A percentile compares a stretch with the other conserved stretches of the same genome.
phyloP scores from a whole-genome alignment of 2,797 vertebrate genomes.

The Girardinus metallicus region DNA sequence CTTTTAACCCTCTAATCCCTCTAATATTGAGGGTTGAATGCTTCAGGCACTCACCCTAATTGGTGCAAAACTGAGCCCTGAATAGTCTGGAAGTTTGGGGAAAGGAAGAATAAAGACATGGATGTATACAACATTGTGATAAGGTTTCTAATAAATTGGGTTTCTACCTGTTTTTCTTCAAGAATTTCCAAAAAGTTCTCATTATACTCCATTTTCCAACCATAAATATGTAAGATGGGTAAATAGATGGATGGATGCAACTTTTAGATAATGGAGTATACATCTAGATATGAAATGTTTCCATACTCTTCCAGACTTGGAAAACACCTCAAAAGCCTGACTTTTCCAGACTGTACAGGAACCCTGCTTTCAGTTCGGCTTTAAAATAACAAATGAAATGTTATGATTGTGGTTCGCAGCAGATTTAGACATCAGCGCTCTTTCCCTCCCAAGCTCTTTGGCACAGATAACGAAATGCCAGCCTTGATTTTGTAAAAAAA shows the following conservation, averaged over 20 bases:
- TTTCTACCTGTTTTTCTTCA: background rate
- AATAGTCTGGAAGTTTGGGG: conserved; percentile 22
- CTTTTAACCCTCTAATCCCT: conserved; percentile 79
- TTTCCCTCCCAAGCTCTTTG: conserved; percentile 46
- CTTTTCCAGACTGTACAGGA: background rate
- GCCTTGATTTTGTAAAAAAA: conserved; percentile 49
- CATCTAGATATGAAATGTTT: background rate
- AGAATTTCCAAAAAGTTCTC: background rate
- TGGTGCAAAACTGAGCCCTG: conserved; percentile 27
- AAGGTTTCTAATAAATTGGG: background rate
- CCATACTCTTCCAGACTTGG: background rate
- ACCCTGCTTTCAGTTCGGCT: conserved; percentile 9
- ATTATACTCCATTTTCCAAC: background rate
- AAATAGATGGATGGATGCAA: background rate
- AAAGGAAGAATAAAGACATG: conserved; percentile 2
- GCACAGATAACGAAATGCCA: conserved; percentile 63
- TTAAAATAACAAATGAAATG: conserved; percentile 17
- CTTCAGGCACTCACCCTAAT: conserved; percentile 51
- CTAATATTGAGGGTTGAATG: conserved; percentile 38
- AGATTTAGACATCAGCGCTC: conserved; percentile 47
- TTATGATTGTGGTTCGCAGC: conserved; percentile 8
- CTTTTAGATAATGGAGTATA: background rate
- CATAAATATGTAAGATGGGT: background rate
- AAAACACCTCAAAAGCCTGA: background rate
- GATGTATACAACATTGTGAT: background rate